Conservation (phyloP, 2,113 vertebrate genomes). For the Oreocharis arfaki region DNA sequence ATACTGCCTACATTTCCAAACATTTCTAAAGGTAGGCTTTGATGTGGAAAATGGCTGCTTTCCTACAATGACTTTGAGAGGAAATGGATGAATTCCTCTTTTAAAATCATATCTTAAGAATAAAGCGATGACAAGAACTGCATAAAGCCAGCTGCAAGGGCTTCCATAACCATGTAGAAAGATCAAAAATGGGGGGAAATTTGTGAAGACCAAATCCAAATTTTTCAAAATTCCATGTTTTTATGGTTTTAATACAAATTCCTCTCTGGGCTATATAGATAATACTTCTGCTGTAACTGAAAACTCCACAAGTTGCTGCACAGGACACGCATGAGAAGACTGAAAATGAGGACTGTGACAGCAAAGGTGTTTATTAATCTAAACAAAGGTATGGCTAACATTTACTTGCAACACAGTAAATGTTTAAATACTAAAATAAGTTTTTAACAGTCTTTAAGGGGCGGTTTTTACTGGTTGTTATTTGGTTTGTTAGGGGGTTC, state of each 20-base stretch:
- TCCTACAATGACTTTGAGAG: not conserved
- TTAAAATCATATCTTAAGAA: not conserved
- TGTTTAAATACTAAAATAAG: not conserved
- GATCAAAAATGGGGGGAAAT: not conserved
- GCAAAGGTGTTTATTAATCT: not conserved
- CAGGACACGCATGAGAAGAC: not conserved
- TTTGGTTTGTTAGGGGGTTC: not conserved
- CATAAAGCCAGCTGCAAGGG: not conserved
- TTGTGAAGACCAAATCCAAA: not conserved
- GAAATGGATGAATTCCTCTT: not conserved
- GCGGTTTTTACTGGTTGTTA: not conserved
- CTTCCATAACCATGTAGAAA: not conserved
- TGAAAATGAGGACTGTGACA: not conserved
- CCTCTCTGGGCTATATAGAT: not conserved
- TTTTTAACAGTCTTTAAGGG: not conserved
- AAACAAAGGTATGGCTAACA: not conserved
- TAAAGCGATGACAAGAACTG: not conserved
- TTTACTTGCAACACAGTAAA: not conserved
- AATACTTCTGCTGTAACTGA: not conserved
- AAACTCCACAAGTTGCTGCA: not conserved
- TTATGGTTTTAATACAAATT: not conserved
- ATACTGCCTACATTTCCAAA: not conserved
- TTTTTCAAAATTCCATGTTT: not conserved
- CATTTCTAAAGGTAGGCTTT: not conserved
- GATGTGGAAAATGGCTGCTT: not conserved